Evolutionary conservation across 2,113 vertebrate species (phyloP), one percentile per base, ranked within the genome.

Genomic region (Salvator merianae): DNA sequence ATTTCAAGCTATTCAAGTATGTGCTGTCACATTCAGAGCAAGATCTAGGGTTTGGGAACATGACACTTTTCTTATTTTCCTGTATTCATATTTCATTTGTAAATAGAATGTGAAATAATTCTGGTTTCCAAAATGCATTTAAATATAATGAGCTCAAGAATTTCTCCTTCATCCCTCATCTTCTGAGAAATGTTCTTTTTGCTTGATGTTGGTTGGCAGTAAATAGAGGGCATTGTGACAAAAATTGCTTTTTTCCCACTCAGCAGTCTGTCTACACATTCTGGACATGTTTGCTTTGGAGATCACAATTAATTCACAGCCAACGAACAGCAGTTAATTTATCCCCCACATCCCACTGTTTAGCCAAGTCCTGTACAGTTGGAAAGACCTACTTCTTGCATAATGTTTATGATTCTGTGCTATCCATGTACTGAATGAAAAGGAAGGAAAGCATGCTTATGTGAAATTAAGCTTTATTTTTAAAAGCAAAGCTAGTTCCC

Each of bases 271-370:
- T 81, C 73, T 77, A 34, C 84, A 74, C 50, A 40, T 82, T 62
- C 87, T 70, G n/a, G 79, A 88, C 53, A 43, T n/a, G 0, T 86
- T 93, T 91, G 87, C 59, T 90, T 91, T 92, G 83, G 28, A 92
- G 38, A 43, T 77, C 77, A 70, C 26, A 85, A n/a, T 47, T 84
- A 84, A 75, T 3, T 86, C 66, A 30, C 90, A 86, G 36, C 36
- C 77, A 87, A 62, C 22, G 3, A 69, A 74, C 10, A 84, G 7
- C 13, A 65, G 62, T 34, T 59, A 53, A 24, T 53, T 38, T 30
- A 80, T 78, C 12, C 32, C n/a, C 62, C 77, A 1, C 47, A 68
- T 69, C 74, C n/a, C 5, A n/a, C 50, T 65, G 47, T 62, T 65
- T 6, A 74, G 34, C 18, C 26, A 85, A 81, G 9, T 53, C 8